Base-by-base conservation (phyloP, 2,797 vertebrate genomes). In the Myotis vivesi region DNA sequence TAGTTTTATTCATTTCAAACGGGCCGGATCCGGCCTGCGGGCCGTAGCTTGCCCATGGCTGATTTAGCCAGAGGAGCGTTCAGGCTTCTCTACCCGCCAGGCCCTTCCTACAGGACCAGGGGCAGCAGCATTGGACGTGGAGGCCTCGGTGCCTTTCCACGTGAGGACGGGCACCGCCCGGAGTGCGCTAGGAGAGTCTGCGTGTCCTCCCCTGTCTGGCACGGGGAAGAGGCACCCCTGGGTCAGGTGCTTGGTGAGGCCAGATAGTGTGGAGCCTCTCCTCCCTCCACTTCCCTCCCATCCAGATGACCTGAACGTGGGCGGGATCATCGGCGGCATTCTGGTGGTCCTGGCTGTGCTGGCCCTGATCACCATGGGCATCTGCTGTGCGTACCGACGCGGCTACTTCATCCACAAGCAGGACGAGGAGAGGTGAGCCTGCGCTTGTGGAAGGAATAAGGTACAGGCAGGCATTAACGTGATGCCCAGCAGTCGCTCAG, bases 281-380 rank as follows among this genome's bases (percentile, higher is more conserved):
- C 75, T 71, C 38, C 13, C 17, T 68, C 53, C 30, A 55, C 36
- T 23, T 51, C 73, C 91, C 49, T 97, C 10, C 96, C 93, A 95
- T 97, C 68, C 97, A 99, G 99, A 99, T 98, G 99, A 99, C 89
- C 97, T 99, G 57, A 99, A 99, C 96, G 98, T 99, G 6, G 98
- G 98, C 2, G 99, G 99, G 87, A 99, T 99, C 93, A 98, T 99
- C 30, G 98, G 99, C 20, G 99, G 99, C 79, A 98, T 99, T 5
- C 97, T 99, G 82, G 99, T 99, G 38, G 99, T 98, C 28, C 95
- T 99, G 19, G 88, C 97, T 3, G 98, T 99, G 0, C 97, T 99
- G 94, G 97, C 98, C 90, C 98, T 99, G 97, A 98, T 99, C 96
- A 98, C 98, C 0, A 95, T 98, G 8, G 99, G 98, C 12, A 98